A percentile compares a stretch with the other conserved stretches of the same genome.
These are phyloP conservation scores for Venustoraphidia nigricollis DNA, from an alignment of 2,888 invertebrate genomes.

Conservation along the genomic window DNA sequence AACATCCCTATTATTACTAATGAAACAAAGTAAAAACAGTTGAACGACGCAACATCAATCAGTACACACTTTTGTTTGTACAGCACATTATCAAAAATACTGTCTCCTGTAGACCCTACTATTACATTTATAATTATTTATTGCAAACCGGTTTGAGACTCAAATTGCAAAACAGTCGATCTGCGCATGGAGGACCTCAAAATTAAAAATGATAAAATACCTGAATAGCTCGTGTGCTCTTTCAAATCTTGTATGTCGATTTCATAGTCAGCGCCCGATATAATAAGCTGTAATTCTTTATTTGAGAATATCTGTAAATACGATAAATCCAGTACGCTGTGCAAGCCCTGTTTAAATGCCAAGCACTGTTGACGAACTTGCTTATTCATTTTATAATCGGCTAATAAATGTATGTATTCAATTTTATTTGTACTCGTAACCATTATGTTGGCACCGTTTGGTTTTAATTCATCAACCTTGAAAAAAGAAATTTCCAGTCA, in stretches of 20 bases:
- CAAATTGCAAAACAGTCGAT: no score
- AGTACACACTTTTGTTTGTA: no score
- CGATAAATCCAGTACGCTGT: slow-evolving; percentile 77
- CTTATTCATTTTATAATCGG: slow-evolving; percentile 87
- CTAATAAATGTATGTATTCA: slow-evolving; percentile 92
- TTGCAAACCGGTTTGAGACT: no score
- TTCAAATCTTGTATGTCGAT: slow-evolving; percentile 84
- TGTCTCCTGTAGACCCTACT: no score
- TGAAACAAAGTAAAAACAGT: no score
- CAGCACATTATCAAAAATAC: no score
- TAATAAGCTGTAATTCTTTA: slow-evolving; percentile 88
- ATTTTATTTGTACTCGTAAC: slow-evolving; percentile 87
- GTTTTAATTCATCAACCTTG: slow-evolving; percentile 76
- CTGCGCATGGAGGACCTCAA: no score
- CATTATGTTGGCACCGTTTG: slow-evolving; percentile 75
- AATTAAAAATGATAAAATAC: slow-evolving; percentile 23
- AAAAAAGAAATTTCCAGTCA: slow-evolving; percentile 12
- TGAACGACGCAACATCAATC: no score
- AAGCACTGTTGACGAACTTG: slow-evolving; percentile 76
- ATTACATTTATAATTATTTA: no score
- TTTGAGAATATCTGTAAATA: slow-evolving; percentile 93
- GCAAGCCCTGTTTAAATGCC: slow-evolving; percentile 79
- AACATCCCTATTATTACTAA: no score
- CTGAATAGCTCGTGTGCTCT: slow-evolving; percentile 76
- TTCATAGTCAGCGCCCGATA: slow-evolving; percentile 88